Base-by-base conservation (phyloP, 2,888 invertebrate species). In the Leucoma salicis region DNA sequence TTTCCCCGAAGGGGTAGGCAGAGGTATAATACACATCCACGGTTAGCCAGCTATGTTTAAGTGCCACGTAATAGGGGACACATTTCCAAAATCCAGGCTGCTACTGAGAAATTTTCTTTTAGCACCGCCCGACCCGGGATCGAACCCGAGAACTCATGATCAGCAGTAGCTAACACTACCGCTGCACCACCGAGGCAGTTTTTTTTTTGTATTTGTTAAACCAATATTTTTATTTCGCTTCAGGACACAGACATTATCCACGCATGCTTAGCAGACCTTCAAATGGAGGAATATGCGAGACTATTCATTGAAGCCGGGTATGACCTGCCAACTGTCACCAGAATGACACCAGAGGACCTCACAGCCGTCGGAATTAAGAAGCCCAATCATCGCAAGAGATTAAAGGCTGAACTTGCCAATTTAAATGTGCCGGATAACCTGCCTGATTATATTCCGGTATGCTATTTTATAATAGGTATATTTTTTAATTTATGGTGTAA, bases 301-400 rank as follows among this genome's bases (percentile, higher is more conserved):
- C 92, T 98, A 44, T 99, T 99, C 84, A 93, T 97, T 51, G 94
- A 96, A 29, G 98, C 99, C 10, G 99, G 99, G 25, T 99, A 99
- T 81, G 99, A 99, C 89, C 93, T 99, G 88, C 95, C 97, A 15
- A 99, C 99, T 1, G 97, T 99, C 70, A 96, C 98, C n/a, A 92
- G 98, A 63, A 99, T 99, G 98, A 99, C 99, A 10, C 99, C 99
- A 0, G 99, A 99, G 88, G 97, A 95, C 89, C 91, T 95, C 63
- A 95, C 95, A 32, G 95, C 95, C 39, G 95, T 95, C 70, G 95
- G 95, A 66, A 98, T 99, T 64, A 98, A 98, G 75, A 98, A 99
- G 85, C 99, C 99, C 25, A 96, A 97, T 78, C 99, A 99, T 83
- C 92, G 99, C 62, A 99, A 99, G 81, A 93, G 96, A 66, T 92